Evolutionary conservation across 2,888 invertebrate genomes (phyloP).

Genomic region (Mythimna vitellina): DNA sequence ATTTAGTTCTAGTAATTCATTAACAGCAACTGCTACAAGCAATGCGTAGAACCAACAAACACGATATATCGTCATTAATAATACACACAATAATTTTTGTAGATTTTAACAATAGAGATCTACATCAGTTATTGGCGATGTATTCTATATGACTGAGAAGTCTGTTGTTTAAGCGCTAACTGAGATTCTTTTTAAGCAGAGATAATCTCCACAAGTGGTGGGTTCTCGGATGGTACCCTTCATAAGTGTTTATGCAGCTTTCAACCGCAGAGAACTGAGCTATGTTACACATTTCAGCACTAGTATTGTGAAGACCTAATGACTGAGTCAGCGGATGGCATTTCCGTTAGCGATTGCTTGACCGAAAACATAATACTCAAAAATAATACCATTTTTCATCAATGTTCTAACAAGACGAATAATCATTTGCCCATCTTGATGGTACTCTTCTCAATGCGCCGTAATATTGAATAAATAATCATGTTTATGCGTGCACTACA

Average conservation of each 20-base stretch:
- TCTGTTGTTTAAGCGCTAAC: background rate
- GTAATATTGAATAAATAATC: constrained; percentile 77
- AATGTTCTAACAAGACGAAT: background rate
- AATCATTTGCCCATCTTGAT: background rate
- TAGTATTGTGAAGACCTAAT: background rate
- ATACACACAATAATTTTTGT: background rate
- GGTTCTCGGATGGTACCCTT: background rate
- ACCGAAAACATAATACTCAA: background rate
- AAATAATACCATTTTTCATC: background rate
- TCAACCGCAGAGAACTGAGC: background rate
- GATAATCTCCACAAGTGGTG: background rate
- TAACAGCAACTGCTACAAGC: too few species aligned
- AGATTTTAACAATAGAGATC: background rate
- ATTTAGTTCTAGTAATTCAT: too few species aligned
- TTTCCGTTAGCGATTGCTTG: background rate
- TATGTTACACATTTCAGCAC: background rate
- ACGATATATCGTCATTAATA: background rate
- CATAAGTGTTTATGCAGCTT: background rate
- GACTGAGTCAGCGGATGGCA: background rate
- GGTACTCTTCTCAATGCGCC: constrained; percentile 58
- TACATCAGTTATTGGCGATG: too few species aligned
- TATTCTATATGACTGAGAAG: too few species aligned
- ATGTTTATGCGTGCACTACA: constrained; percentile 75
- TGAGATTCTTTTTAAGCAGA: background rate
- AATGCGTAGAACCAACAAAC: background rate